phyloP scores from a whole-genome alignment of 2,888 invertebrate genomes.

The Brenthis daphne region DNA sequence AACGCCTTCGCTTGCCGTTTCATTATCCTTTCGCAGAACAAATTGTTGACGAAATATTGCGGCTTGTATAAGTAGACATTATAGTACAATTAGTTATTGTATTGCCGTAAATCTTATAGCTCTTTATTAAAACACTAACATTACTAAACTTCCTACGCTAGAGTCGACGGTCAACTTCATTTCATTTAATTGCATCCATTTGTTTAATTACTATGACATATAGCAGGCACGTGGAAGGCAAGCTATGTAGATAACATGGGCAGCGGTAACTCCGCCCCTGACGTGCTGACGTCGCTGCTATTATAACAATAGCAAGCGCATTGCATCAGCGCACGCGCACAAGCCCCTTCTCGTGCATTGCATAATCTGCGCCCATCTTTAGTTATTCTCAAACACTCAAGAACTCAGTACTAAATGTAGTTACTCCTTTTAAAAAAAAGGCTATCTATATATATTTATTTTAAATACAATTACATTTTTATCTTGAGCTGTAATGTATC shows the following conservation, averaged over 20 bases:
- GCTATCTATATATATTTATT: too few relatives aligned
- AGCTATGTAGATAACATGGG: conserved; percentile 26
- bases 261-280: conserved; percentile 41
- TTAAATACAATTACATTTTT: conserved; percentile 9
- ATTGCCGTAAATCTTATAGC: not conserved
- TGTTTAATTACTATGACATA: conserved; percentile 17
- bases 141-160: not conserved
- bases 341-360: conserved; percentile 36
- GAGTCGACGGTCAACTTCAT: not conserved
- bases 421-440: too few relatives aligned
- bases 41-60: conserved; percentile 51
- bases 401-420: conserved; percentile 1
- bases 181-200: conserved; percentile 1
- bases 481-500: conserved; percentile 5
- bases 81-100: conserved; percentile 44
- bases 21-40: conserved; percentile 60
- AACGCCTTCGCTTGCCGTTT: conserved; percentile 52
- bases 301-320: conserved; percentile 45
- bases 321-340: conserved; percentile 49
- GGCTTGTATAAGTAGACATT: conserved; percentile 47
- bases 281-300: conserved; percentile 48
- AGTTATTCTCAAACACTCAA: conserved; percentile 21
- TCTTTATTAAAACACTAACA: conserved; percentile 1
- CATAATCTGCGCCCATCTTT: conserved; percentile 36
- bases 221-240: conserved; percentile 22